A percentile compares a stretch with the other conserved stretches of the same genome.
phyloP scores from a whole-genome alignment of 1,140 invertebrate genomes.

The Oedothorax gibbosus region DNA sequence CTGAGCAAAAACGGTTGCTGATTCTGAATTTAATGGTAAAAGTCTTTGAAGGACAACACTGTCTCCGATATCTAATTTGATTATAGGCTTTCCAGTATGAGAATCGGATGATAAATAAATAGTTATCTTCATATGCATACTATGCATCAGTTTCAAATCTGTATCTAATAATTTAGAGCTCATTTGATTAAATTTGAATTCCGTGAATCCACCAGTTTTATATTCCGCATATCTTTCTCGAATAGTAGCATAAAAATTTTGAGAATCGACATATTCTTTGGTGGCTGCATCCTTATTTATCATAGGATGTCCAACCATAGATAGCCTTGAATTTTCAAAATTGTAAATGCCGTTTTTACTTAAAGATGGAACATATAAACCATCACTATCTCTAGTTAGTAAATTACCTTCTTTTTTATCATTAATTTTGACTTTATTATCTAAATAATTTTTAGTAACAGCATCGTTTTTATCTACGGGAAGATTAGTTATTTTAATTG shows the following conservation, averaged over 20 bases:
- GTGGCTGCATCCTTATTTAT: too few relatives aligned
- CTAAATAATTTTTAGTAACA: background rate
- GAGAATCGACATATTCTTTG: too few relatives aligned
- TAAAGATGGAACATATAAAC: constrained; percentile 2
- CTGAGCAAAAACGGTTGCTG: background rate
- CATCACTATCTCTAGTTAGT: background rate
- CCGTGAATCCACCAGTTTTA: too few relatives aligned
- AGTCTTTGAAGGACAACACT: too few relatives aligned
- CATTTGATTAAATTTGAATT: background rate
- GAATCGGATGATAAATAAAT: background rate
- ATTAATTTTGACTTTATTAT: constrained; percentile 4
- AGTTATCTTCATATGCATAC: constrained; percentile 12
- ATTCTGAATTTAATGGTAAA: background rate
- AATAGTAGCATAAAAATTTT: background rate
- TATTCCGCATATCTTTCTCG: background rate
- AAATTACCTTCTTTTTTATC: background rate
- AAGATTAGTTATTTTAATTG: background rate
- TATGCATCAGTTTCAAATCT: background rate
- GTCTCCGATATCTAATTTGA: background rate
- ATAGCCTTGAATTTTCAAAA: too few relatives aligned
- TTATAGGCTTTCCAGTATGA: background rate
- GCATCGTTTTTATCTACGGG: background rate
- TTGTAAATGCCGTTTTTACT: too few relatives aligned
- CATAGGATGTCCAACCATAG: too few relatives aligned
- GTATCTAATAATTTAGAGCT: background rate